Evolutionary conservation across 2,113 vertebrate genomes (phyloP).

Genomic region (Oreocharis arfaki): DNA sequence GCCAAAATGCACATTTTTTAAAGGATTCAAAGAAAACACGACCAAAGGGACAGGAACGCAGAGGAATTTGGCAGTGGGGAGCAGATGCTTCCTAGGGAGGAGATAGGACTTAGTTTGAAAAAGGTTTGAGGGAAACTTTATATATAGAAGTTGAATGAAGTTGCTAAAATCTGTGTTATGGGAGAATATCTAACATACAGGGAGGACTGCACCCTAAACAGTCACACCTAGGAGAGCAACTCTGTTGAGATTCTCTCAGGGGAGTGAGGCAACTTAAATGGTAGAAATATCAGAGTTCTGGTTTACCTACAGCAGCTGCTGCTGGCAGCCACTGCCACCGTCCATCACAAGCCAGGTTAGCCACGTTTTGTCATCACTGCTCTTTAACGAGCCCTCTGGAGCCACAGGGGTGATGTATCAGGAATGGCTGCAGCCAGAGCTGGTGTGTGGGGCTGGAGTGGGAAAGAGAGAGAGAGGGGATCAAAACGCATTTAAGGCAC

Average conservation of each 20-base stretch:
- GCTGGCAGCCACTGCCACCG: background rate
- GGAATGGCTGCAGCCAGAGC: background rate
- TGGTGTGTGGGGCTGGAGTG: background rate
- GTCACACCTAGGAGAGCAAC: background rate
- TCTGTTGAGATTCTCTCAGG: background rate
- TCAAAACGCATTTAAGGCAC: background rate
- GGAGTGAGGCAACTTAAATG: background rate
- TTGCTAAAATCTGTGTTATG: background rate
- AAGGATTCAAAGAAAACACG: constrained; percentile 60
- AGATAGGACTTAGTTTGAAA: constrained; percentile 21
- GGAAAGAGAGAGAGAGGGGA: background rate
- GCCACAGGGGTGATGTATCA: rapidly evolving
- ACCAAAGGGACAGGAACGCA: constrained; percentile 57
- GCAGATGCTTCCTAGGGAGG: constrained; percentile 49
- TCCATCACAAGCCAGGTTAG: background rate
- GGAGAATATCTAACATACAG: background rate
- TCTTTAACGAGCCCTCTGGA: background rate
- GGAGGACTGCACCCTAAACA: background rate
- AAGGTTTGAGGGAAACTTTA: constrained; percentile 59
- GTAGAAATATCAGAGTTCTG: background rate
- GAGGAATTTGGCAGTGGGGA: constrained; percentile 47
- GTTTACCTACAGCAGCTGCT: background rate
- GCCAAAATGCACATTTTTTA: constrained; percentile 60
- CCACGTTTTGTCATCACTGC: background rate
- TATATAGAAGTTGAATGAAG: constrained; percentile 45